Evolutionary conservation across 2,797 vertebrate species (phyloP).

Genomic region (Phoeniculus purpureus): DNA sequence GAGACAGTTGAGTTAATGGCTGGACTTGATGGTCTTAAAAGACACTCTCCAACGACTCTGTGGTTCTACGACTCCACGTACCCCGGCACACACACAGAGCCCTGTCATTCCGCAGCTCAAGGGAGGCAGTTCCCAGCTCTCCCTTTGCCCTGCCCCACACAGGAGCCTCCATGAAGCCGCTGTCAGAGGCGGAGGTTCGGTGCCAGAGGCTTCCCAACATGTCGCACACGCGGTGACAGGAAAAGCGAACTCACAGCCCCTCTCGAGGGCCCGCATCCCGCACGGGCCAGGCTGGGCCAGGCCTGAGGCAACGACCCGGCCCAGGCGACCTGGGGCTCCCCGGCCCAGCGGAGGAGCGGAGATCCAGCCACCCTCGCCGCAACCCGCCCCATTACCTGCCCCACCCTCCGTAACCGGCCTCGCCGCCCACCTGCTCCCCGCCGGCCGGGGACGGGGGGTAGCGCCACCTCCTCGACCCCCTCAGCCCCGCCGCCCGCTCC

Average conservation of each 20-base stretch:
- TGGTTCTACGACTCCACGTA: too few species aligned
- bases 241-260: background rate
- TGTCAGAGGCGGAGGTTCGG: fast-evolving
- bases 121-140: background rate
- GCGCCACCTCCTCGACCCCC: background rate
- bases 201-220: background rate
- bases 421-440: background rate
- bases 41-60: too few species aligned
- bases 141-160: fast-evolving
- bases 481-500: background rate
- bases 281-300: background rate
- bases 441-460: background rate
- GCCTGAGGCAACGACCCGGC: background rate
- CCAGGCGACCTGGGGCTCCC: background rate
- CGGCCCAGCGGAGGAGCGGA: background rate
- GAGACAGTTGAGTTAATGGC: too few species aligned
- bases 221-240: fast-evolving
- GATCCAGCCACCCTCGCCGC: background rate
- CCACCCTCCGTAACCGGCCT: background rate
- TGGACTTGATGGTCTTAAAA: too few species aligned
- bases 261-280: too few species aligned
- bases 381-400: too few species aligned
- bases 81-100: background rate
- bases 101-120: background rate
- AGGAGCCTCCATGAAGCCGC: background rate